phyloP scores from a whole-genome alignment of 2,797 vertebrate genomes.

The Pyrocephalus nanus region DNA sequence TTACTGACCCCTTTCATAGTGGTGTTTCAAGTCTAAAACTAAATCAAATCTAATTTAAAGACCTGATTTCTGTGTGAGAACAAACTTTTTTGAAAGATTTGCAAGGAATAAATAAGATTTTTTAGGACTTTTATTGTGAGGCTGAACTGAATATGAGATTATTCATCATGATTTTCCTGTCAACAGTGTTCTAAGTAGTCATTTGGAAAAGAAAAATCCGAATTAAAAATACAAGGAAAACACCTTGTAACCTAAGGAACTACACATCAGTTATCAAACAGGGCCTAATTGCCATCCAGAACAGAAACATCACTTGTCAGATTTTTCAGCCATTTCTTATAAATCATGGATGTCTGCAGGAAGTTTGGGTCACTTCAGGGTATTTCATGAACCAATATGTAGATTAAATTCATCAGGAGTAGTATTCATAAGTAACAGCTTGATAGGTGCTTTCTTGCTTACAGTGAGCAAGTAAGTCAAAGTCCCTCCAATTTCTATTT shows the following conservation, averaged over 20 bases:
- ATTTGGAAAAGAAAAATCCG: not conserved
- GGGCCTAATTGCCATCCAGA: not conserved
- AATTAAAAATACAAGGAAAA: not conserved
- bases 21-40: not conserved
- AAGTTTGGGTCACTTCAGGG: not conserved
- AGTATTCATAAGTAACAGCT: not conserved
- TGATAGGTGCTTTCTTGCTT: not conserved
- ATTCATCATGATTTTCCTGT: not conserved
- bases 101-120: not conserved
- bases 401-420: not conserved
- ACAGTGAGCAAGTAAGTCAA: not conserved
- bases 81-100: not conserved
- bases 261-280: not conserved
- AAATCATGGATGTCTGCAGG: not conserved
- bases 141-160: not conserved
- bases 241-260: not conserved
- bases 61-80: not conserved
- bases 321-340: not conserved
- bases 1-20: not conserved
- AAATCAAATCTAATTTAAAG: not conserved
- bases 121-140: not conserved
- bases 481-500: not conserved
- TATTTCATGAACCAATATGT: not conserved
- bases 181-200: not conserved
- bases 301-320: not conserved